A percentile compares a stretch with the other conserved stretches of the same genome.
These are phyloP conservation scores for Macrocentrus cingulum DNA, from an alignment of 1,140 invertebrate species.

Conservation along the genomic window DNA sequence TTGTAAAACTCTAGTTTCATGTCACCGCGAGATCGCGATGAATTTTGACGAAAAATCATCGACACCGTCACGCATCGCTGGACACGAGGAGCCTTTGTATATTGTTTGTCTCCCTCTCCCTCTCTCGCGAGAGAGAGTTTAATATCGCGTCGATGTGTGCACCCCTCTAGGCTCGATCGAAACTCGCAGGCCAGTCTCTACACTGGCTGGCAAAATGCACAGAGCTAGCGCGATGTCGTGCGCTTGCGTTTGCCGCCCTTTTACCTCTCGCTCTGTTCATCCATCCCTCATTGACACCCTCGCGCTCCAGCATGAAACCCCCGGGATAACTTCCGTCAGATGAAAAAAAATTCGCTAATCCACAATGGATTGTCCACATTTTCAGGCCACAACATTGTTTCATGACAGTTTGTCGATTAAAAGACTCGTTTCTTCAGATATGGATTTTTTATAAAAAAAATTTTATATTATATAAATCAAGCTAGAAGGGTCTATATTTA, in stretches of 20 bases:
- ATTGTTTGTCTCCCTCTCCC: not conserved
- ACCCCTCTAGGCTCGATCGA: constrained; percentile 15
- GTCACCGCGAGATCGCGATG: constrained; percentile 9
- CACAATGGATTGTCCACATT: too few relatives aligned
- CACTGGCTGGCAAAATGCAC: not conserved
- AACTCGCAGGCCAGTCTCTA: constrained; percentile 20
- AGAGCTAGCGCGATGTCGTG: constrained; percentile 1
- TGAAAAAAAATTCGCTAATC: too few relatives aligned
- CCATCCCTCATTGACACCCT: not conserved
- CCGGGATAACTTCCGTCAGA: too few relatives aligned
- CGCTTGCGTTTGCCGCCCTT: constrained; percentile 16
- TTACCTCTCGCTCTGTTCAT: not conserved
- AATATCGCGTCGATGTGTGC: not conserved
- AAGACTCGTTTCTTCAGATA: too few relatives aligned
- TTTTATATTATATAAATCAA: too few relatives aligned
- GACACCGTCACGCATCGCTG: constrained; percentile 15
- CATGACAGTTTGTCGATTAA: too few relatives aligned
- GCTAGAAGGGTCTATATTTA: too few relatives aligned
- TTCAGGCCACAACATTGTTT: too few relatives aligned
- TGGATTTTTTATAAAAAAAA: too few relatives aligned
- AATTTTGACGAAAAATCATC: not conserved
- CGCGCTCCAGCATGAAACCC: too few relatives aligned
- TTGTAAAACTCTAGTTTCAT: constrained; percentile 2
- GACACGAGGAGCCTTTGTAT: constrained; percentile 9
- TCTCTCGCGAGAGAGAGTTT: not conserved